phyloP scores from a whole-genome alignment of 1,140 invertebrate species.

The Drosophila trapezifrons region DNA sequence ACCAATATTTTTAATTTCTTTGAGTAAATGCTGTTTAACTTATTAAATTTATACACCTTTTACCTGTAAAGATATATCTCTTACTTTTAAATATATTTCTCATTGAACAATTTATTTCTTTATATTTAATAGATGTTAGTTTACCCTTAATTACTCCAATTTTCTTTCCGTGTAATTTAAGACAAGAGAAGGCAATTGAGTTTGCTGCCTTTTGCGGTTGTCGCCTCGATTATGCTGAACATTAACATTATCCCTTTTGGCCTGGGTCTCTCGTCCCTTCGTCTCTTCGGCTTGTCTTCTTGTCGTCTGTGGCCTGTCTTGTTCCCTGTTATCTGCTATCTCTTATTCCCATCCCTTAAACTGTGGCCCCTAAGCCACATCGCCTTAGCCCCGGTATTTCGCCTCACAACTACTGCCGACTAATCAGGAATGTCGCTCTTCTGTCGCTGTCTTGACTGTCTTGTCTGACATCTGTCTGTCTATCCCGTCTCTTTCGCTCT shows the following conservation, averaged over 20 bases:
- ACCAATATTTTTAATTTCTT: no score
- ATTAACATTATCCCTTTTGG: constrained; percentile 72
- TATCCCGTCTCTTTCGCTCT: constrained; percentile 2
- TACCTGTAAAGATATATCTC: not conserved
- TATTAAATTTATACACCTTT: not conserved
- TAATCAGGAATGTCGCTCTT: constrained; percentile 51
- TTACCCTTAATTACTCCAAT: not conserved
- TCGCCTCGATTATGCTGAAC: constrained; percentile 57
- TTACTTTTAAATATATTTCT: not conserved
- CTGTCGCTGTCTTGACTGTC: constrained; percentile 36
- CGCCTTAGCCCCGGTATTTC: not conserved
- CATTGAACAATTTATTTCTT: not conserved
- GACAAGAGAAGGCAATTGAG: constrained; percentile 49
- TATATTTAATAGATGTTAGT: no score
- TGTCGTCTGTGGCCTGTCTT: constrained; percentile 45
- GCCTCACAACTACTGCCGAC: constrained; percentile 28
- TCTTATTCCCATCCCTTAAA: not conserved
- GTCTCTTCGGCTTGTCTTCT: constrained; percentile 4
- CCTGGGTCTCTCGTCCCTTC: constrained; percentile 10
- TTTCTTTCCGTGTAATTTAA: not conserved
- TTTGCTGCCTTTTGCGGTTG: constrained; percentile 36
- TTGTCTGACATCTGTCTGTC: constrained; percentile 72
- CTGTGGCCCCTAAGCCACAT: constrained; percentile 3
- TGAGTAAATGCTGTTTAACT: no score
- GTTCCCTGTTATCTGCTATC: constrained; percentile 6